Conservation (phyloP, 2,888 invertebrate species). For the Caenorhabditis sp. region DNA sequence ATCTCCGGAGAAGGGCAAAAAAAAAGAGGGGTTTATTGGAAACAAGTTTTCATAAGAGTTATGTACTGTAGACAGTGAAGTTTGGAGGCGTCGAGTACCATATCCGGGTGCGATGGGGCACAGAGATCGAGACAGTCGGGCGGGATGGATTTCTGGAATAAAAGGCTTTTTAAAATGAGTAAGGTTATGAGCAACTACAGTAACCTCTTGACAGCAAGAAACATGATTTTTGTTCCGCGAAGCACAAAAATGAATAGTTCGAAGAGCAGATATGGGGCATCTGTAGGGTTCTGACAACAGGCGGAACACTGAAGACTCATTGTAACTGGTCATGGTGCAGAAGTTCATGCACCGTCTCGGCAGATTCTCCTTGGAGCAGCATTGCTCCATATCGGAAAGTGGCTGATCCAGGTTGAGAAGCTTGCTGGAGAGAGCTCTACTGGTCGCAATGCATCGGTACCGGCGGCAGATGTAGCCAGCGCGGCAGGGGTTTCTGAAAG, state of each 20-base stretch:
- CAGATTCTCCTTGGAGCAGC: slow-evolving; percentile 11
- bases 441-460: slow-evolving; percentile 28
- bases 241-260: slow-evolving; percentile 31
- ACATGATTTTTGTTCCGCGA: slow-evolving; percentile 21
- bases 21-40: slow-evolving; percentile 16
- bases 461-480: slow-evolving; percentile 38
- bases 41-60: slow-evolving; percentile 35
- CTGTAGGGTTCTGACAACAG: slow-evolving; percentile 30
- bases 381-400: slow-evolving; percentile 16
- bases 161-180: too few relatives aligned
- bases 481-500: slow-evolving; percentile 41
- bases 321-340: slow-evolving; percentile 26
- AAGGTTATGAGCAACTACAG: too few relatives aligned
- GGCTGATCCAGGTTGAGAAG: background rate
- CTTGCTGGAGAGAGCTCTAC: slow-evolving; percentile 33
- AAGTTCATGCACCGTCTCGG: slow-evolving; percentile 31
- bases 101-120: background rate
- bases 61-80: slow-evolving; percentile 48
- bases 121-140: slow-evolving; percentile 32
- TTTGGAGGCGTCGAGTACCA: slow-evolving; percentile 25
- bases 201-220: slow-evolving; percentile 28
- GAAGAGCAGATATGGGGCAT: slow-evolving; percentile 17
- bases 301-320: slow-evolving; percentile 35
- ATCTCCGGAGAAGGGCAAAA: slow-evolving; percentile 5
- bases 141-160: slow-evolving; percentile 34